Conservation (phyloP, 2,888 invertebrate genomes). For the Ametastegia equiseti region DNA sequence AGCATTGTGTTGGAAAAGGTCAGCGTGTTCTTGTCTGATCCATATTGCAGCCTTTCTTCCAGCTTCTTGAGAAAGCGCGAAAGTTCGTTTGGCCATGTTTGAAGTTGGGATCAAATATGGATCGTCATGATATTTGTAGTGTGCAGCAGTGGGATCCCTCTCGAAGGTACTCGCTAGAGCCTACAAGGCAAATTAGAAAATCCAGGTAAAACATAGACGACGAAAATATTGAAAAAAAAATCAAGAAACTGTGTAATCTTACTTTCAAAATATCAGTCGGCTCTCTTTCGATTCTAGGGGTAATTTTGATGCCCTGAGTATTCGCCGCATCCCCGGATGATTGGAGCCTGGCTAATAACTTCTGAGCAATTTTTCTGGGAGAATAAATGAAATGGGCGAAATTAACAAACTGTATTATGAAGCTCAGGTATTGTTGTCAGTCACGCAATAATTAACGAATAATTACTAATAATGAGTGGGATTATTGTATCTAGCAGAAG, state of each 20-base stretch:
- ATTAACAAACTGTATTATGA: not conserved
- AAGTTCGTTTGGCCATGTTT: constrained; percentile 83
- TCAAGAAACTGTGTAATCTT: constrained; percentile 44
- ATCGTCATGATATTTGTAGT: constrained; percentile 95
- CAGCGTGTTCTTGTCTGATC: constrained; percentile 85
- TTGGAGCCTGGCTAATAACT: constrained; percentile 34
- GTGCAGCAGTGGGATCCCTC: constrained; percentile 90
- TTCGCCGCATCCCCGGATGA: constrained; percentile 37
- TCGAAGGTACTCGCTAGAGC: constrained; percentile 88
- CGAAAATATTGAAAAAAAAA: not conserved
- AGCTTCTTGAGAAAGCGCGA: constrained; percentile 89
- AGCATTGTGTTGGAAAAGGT: constrained; percentile 82
- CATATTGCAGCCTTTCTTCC: constrained; percentile 92
- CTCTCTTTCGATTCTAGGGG: constrained; percentile 84
- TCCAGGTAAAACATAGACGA: no score
- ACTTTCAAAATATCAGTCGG: constrained; percentile 89
- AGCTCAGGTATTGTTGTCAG: not conserved
- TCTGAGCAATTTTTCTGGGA: constrained; percentile 20
- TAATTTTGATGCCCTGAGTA: constrained; percentile 79
- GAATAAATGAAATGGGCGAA: not conserved
- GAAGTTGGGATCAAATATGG: constrained; percentile 90
- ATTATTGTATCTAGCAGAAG: not conserved
- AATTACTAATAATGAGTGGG: not conserved
- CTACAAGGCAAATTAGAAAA: constrained; percentile 62
- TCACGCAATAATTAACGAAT: not conserved